Evolutionary conservation across 2,888 invertebrate species (phyloP), one percentile per base, ranked within the genome.

Genomic region (Quadroppia sp.): DNA sequence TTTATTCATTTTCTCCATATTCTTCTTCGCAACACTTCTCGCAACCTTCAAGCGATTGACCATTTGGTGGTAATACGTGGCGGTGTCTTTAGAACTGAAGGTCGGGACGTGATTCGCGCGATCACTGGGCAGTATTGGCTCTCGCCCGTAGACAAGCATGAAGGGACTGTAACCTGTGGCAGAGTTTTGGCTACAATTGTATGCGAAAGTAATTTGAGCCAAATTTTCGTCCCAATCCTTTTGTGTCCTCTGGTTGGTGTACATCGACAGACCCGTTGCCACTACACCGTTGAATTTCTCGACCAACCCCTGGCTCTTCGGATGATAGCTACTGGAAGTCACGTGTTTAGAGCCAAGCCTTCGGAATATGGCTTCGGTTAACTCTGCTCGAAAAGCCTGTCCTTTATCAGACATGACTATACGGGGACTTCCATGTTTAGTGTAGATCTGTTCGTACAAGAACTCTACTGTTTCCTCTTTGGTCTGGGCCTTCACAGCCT

Each of bases 121-220:
- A n/a, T n/a, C n/a, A n/a, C n/a, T n/a, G n/a, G 79, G 78, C 4
- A 79, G 53, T 0, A 50, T 53, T 0, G 76, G 75, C 2, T 78
- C 75, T 20, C 76, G 13, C 1, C 77, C 77, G 36, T 76, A 76
- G 25, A 78, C 28, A 11, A 79, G 42, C 40, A 40, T 75, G 45
- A 77, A 78, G 1, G 79, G 78, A 4, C 76, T 71, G 13, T 73
- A 72, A n/a, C 67, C 42, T 7, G 77, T 75, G 2, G 76, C 75
- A 1, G 17, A 61, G 17, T 78, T 77, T 3, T 71, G 20, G 4
- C 75, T 56, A 1, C 77, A 76, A 50, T 78, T 78, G 30, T 78
- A 77, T 9, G 78, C 77, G 71, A 78, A 78, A 0, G 48, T 42
- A 1, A 75, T 53, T 4, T 76, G 25, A 0, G 72, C 72, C 0